A percentile compares a stretch with the other conserved stretches of the same genome.
phyloP scores from a whole-genome alignment of 1,140 invertebrate species.

The Drosophila obscura region DNA sequence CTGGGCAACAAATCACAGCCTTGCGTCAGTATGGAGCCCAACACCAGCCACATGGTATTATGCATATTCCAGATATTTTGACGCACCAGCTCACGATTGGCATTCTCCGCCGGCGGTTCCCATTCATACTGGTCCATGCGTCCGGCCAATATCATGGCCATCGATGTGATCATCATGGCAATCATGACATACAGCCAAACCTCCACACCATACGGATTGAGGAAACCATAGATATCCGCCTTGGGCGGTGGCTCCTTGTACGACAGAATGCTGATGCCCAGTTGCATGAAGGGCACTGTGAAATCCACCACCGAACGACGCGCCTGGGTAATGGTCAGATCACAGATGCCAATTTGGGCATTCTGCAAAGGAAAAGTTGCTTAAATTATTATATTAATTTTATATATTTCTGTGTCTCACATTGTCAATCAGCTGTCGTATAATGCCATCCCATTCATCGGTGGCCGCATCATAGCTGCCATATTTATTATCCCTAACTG shows the following conservation, averaged over 20 bases:
- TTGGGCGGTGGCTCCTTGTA: slow-evolving; percentile 94
- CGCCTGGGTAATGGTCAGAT: slow-evolving; percentile 94
- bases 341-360: slow-evolving; percentile 94
- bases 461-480: slow-evolving; percentile 88
- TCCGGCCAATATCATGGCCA: slow-evolving; percentile 94
- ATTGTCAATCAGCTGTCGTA: slow-evolving; percentile 91
- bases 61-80: slow-evolving; percentile 91
- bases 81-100: slow-evolving; percentile 87
- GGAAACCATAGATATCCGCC: slow-evolving; percentile 94
- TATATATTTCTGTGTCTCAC: slow-evolving; percentile 41
- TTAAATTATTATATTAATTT: slow-evolving; percentile 1
- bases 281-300: slow-evolving; percentile 95
- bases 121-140: slow-evolving; percentile 91
- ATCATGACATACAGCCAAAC: slow-evolving; percentile 98
- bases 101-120: slow-evolving; percentile 90
- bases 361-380: slow-evolving; percentile 85
- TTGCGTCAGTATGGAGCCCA: slow-evolving; percentile 91
- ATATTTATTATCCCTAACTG: slow-evolving; percentile 89
- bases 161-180: slow-evolving; percentile 95
- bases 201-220: slow-evolving; percentile 94
- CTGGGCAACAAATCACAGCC: slow-evolving; percentile 92
- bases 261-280: slow-evolving; percentile 94
- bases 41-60: slow-evolving; percentile 91
- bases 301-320: slow-evolving; percentile 93
- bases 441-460: slow-evolving; percentile 93